phyloP scores from a whole-genome alignment of 2,888 invertebrate species.

The Leptothorax acervorum region DNA sequence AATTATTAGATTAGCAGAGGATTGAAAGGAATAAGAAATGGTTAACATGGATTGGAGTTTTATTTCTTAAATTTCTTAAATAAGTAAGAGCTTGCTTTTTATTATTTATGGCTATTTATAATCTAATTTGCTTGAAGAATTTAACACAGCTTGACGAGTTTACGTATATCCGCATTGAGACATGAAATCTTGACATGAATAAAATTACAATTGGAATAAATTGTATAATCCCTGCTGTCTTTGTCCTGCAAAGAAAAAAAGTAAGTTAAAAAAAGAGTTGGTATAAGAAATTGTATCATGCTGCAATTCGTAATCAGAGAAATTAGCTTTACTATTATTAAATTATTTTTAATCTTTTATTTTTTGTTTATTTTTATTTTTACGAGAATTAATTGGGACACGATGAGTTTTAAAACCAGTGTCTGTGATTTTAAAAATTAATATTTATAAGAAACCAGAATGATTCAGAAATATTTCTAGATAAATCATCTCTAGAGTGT shows the following conservation, averaged over 20 bases:
- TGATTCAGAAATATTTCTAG: slow-evolving; percentile 13
- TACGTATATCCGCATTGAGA: background rate
- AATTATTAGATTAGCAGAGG: slow-evolving; percentile 6
- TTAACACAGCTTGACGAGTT: background rate
- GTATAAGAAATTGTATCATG: background rate
- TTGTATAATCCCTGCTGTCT: background rate
- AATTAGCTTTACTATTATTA: background rate
- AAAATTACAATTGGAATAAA: slow-evolving; percentile 7
- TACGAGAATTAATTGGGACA: background rate
- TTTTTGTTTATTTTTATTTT: background rate
- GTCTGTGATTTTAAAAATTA: slow-evolving; percentile 18
- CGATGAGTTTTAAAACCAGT: background rate
- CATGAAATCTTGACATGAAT: slow-evolving; percentile 1
- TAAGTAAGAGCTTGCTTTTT: background rate
- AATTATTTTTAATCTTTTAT: background rate
- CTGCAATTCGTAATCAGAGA: slow-evolving; percentile 6
- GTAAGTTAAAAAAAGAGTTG: background rate
- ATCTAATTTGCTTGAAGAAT: slow-evolving; percentile 1
- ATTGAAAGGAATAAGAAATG: slow-evolving; percentile 20
- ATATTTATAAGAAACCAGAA: slow-evolving; percentile 24
- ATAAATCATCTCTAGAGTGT: background rate
- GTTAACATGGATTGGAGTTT: background rate
- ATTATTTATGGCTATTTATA: background rate
- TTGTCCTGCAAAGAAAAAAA: slow-evolving; percentile 4
- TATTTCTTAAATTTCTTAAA: background rate